These are phyloP conservation scores for Hippocampus abdominalis DNA, from an alignment of 2,113 vertebrate species.

Conservation along the genomic window DNA sequence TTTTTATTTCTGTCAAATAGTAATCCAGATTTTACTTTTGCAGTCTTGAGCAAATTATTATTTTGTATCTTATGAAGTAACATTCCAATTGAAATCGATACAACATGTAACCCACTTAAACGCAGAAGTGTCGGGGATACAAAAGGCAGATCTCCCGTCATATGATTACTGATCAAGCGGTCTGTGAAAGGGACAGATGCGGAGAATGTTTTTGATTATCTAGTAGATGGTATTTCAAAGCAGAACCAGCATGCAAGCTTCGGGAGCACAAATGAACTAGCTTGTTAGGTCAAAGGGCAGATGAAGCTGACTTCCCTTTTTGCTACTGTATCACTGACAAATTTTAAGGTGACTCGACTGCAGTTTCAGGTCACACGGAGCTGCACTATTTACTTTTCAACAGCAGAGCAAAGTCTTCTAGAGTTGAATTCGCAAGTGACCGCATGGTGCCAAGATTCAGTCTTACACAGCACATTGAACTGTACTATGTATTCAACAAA, in stretches of 20 bases:
- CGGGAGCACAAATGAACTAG: constrained; percentile 39
- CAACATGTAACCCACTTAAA: background rate
- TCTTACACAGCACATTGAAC: background rate
- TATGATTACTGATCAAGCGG: constrained; percentile 51
- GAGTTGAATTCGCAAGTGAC: constrained; percentile 24
- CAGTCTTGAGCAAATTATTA: background rate
- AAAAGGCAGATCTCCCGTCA: constrained; percentile 43
- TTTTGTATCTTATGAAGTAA: background rate
- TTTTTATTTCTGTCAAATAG: background rate
- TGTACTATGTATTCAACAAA: background rate
- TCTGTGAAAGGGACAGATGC: constrained; percentile 42
- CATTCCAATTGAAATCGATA: background rate
- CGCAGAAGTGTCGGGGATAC: constrained; percentile 32
- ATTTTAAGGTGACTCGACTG: constrained; percentile 58
- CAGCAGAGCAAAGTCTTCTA: constrained; percentile 1
- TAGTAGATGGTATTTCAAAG: constrained; percentile 62
- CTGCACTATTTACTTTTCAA: constrained; percentile 26
- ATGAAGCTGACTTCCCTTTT: constrained; percentile 40
- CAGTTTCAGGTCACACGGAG: constrained; percentile 40
- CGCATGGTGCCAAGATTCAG: constrained; percentile 8
- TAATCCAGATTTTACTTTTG: background rate
- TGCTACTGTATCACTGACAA: constrained; percentile 43
- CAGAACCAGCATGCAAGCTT: constrained; percentile 40
- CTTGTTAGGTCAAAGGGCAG: constrained; percentile 55
- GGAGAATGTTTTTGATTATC: constrained; percentile 62